Conservation (phyloP, 2,113 vertebrate genomes). For the Menura novaehollandiae region DNA sequence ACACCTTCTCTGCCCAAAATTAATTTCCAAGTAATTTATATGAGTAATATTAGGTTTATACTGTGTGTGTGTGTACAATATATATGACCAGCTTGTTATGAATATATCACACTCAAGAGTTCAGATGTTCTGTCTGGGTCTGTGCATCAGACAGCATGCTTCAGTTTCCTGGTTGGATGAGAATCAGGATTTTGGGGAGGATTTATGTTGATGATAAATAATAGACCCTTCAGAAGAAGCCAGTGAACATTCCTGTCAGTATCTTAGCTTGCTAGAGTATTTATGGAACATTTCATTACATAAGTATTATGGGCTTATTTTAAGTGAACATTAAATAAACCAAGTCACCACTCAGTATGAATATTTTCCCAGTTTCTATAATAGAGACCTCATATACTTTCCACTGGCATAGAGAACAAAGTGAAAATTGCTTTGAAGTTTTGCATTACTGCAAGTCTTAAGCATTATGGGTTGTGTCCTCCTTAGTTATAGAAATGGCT, state of each 20-base stretch:
- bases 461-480: neutral
- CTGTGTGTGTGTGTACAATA: neutral
- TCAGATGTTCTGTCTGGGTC: neutral
- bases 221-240: neutral
- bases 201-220: constrained; percentile 1
- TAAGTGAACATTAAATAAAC: neutral
- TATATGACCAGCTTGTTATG: neutral
- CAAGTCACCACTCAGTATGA: neutral
- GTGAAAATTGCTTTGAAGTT: neutral
- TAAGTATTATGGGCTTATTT: constrained; percentile 13
- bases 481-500: neutral
- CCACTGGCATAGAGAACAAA: neutral
- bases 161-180: neutral
- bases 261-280: neutral
- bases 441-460: neutral
- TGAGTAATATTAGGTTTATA: neutral
- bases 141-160: neutral
- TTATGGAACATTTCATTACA: constrained; percentile 3
- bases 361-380: neutral
- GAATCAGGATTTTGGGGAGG: neutral
- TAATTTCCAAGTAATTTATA: neutral
- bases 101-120: neutral
- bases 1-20: neutral
- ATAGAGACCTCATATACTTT: neutral
- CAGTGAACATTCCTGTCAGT: neutral